Conservation (phyloP, 1,140 invertebrate genomes). For the Leptopilina boulardi region DNA sequence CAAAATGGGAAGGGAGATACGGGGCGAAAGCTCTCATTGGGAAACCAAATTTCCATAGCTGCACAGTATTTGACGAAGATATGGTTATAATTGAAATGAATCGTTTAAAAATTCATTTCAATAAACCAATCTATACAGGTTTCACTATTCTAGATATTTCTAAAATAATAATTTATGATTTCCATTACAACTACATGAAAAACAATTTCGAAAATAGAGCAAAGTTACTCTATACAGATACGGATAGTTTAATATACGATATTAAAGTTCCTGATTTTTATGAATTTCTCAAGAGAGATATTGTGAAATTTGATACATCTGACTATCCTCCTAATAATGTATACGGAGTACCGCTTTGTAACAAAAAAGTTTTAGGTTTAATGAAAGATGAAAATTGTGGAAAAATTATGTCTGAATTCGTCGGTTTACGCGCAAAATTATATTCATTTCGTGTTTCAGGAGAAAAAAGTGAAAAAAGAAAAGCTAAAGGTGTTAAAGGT, state of each 20-base stretch:
- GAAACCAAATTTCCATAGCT: no score
- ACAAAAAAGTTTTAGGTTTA: neutral
- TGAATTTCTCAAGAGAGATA: neutral
- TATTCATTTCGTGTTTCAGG: neutral
- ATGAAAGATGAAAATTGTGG: neutral
- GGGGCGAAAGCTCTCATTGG: no score
- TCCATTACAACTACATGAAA: constrained; percentile 36
- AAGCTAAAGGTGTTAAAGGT: constrained; percentile 45
- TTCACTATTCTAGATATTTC: no score
- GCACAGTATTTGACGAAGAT: no score
- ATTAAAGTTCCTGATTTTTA: neutral
- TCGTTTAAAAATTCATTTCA: neutral
- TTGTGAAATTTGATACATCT: no score
- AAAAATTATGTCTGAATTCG: neutral
- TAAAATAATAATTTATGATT: neutral
- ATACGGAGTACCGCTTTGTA: neutral
- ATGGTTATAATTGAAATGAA: no score
- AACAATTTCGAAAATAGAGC: neutral
- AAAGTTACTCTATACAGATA: constrained; percentile 31
- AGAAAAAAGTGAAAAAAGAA: constrained; percentile 35
- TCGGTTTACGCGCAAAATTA: neutral
- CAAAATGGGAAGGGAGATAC: no score
- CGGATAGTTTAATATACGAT: neutral
- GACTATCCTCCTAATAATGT: neutral
- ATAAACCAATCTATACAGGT: no score